Evolutionary conservation across 2,797 vertebrate genomes (phyloP), one percentile per base, ranked within the genome.

Genomic region (Apogon hyalosoma): DNA sequence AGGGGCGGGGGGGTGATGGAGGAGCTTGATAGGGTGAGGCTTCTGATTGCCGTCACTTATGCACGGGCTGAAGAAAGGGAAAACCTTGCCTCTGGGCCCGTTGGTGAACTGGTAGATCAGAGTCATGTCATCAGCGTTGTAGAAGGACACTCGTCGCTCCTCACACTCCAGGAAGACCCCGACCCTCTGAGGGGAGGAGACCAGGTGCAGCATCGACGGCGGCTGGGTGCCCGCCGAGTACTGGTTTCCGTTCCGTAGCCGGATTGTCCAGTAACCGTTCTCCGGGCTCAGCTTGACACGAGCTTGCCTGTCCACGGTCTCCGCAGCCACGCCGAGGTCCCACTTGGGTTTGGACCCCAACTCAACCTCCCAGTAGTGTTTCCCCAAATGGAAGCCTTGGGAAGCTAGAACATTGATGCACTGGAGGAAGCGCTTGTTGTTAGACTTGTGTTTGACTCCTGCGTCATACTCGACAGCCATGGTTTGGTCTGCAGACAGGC

Each of bases 1-100:
- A 49, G 68, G 3, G 0, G 69, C 58, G 0, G 83, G 59, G 21
- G 85, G 86, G 73, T 93, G 84, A 69, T 95, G 94, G 59, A 95
- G 90, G 50, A 96, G 93, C 49, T 87, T 91, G 73, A 97, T 92
- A 0, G 94, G 92, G 58, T 93, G 93, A 1, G 90, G 4, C 11
- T 88, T 94, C 62, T 85, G 90, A 19, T 58, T 69, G 33, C 72
- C 86, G 0, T 93, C 91, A 0, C 91, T 92, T 31, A 97, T 93
- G 70, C 96, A 96, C 1, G 95, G 95, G 88, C 95, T 97, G 85
- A 97, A 96, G 87, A 97, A 96, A 43, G 96, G 95, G 64, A 92
- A 95, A 38, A 82, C 92, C 10, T 87, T 94, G 45, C 87, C 79
- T 0, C 86, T 81, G 0, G 93, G 92, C 31, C 91, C 92, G 5